These are phyloP conservation scores for Catajapyx aquilonaris DNA, from an alignment of 1,140 invertebrate species.

Conservation along the genomic window DNA sequence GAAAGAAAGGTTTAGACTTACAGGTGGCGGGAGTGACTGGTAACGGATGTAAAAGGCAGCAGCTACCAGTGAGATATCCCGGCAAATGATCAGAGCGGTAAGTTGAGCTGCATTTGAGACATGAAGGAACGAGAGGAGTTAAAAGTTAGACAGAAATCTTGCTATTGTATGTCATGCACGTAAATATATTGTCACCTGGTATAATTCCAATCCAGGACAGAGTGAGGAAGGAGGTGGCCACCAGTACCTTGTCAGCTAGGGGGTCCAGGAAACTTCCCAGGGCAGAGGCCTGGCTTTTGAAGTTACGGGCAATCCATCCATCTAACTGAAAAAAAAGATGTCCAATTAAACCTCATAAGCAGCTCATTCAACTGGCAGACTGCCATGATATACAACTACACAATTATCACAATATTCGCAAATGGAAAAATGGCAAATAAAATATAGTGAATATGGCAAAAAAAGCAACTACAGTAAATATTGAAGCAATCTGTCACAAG, in stretches of 20 bases:
- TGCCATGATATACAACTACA: not conserved
- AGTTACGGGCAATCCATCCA: slow-evolving; percentile 87
- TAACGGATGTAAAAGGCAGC: slow-evolving; percentile 79
- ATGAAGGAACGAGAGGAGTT: slow-evolving; percentile 3
- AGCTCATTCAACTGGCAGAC: not conserved
- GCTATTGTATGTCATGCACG: slow-evolving; percentile 1
- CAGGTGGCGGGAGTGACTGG: slow-evolving; percentile 65
- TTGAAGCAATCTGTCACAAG: slow-evolving; percentile 8
- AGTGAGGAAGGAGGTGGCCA: slow-evolving; percentile 69
- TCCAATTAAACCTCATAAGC: slow-evolving; percentile 18
- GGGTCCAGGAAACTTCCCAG: slow-evolving; percentile 92
- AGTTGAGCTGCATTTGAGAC: slow-evolving; percentile 32
- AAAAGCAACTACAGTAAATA: slow-evolving; percentile 7
- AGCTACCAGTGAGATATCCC: slow-evolving; percentile 61
- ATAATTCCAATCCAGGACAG: slow-evolving; percentile 67
- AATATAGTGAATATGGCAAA: slow-evolving; percentile 11
- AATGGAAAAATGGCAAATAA: slow-evolving; percentile 4
- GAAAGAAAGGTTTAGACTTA: slow-evolving; percentile 21
- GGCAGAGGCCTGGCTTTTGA: slow-evolving; percentile 71
- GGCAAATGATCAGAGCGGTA: slow-evolving; percentile 58
- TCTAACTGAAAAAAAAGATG: slow-evolving; percentile 47
- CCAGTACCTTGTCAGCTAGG: slow-evolving; percentile 87
- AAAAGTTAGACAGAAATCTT: slow-evolving; percentile 5
- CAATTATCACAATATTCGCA: slow-evolving; percentile 2
- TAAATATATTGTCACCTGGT: slow-evolving; percentile 30